phyloP scores from a whole-genome alignment of 2,113 vertebrate genomes.

The Miniopterus natalensis region DNA sequence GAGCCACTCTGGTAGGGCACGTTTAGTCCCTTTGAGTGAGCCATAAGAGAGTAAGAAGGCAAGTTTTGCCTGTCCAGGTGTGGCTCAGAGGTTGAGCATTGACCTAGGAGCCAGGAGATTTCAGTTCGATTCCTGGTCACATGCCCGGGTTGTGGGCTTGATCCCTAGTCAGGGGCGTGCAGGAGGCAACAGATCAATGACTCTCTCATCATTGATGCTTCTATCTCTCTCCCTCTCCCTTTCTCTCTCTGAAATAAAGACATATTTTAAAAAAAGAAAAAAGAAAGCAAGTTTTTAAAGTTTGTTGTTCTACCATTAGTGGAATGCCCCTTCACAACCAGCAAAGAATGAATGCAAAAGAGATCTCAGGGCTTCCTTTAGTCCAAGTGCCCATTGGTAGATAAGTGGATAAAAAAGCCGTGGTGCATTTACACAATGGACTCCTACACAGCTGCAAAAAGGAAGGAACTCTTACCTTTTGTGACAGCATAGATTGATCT shows the following conservation, averaged over 20 bases:
- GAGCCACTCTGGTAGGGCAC: not conserved
- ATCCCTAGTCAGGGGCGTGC: too few species aligned
- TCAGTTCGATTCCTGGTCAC: too few species aligned
- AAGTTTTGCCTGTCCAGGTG: too few species aligned
- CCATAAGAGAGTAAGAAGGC: not conserved
- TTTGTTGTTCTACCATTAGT: not conserved
- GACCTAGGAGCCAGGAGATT: too few species aligned
- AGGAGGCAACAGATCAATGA: too few species aligned
- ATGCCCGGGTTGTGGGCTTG: too few species aligned
- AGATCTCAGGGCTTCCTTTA: not conserved
- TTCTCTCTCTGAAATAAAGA: too few species aligned
- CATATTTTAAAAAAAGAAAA: too few species aligned
- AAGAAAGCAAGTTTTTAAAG: not conserved
- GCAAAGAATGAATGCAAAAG: not conserved
- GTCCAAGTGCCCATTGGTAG: not conserved
- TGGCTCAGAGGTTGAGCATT: too few species aligned
- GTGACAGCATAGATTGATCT: not conserved
- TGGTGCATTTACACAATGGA: not conserved
- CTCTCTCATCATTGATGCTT: too few species aligned
- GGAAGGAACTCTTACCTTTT: not conserved
- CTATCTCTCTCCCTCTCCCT: too few species aligned
- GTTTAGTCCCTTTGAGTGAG: not conserved
- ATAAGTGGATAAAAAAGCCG: not conserved
- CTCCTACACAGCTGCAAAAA: not conserved
- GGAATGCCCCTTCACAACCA: not conserved